A percentile compares a stretch with the other conserved stretches of the same genome.
phyloP scores from a whole-genome alignment of 2,797 vertebrate genomes.

The Hypotaenidia okinawae region DNA sequence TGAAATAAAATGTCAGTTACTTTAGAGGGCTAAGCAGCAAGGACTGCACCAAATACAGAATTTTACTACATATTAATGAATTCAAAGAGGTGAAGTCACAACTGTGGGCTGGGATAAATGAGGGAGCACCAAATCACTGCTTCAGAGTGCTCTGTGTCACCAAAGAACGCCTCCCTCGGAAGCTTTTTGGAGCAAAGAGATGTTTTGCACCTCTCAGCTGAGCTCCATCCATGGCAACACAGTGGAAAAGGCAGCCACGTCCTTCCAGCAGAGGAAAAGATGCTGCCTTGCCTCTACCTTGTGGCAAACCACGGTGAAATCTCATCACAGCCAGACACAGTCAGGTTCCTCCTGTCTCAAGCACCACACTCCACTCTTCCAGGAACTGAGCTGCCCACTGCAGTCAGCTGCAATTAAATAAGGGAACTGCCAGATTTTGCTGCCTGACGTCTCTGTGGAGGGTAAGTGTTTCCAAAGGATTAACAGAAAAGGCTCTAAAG shows the following conservation, averaged over 20 bases:
- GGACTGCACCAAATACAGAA: background rate
- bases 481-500: background rate
- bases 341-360: background rate
- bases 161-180: background rate
- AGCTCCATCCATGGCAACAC: background rate
- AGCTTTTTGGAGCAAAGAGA: background rate
- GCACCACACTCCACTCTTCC: background rate
- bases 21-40: background rate
- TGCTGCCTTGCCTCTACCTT: background rate
- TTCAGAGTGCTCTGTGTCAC: background rate
- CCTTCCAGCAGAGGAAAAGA: background rate
- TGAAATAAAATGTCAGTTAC: constrained; percentile 71
- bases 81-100: background rate
- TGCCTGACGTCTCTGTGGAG: background rate
- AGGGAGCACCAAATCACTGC: background rate
- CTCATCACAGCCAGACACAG: accelerated
- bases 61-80: background rate
- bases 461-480: background rate
- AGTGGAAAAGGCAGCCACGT: accelerated
- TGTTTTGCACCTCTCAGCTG: background rate
- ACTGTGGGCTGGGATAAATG: background rate
- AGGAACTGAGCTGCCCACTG: background rate
- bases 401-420: background rate
- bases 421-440: background rate
- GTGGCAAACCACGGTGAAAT: background rate